Conservation (phyloP, 2,888 invertebrate genomes). For the Graphium colonna region DNA sequence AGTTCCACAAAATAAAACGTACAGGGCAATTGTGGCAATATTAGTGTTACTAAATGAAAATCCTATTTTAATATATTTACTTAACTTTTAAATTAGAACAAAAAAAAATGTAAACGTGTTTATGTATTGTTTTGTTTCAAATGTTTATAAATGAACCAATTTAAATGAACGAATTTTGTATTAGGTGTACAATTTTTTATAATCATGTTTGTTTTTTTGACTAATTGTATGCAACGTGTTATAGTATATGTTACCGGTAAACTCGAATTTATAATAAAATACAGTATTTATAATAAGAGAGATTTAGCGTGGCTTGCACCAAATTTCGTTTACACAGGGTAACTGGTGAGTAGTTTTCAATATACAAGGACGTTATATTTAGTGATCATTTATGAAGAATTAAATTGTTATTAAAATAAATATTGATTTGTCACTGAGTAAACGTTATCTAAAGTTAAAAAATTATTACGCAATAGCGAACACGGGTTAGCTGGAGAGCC, state of each 20-base stretch:
- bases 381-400: too few species aligned
- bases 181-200: conserved; percentile 19
- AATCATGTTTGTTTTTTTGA: not conserved
- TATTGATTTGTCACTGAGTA: too few species aligned
- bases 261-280: too few species aligned
- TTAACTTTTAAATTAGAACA: conserved; percentile 25
- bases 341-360: too few species aligned
- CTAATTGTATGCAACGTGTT: not conserved
- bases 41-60: conserved; percentile 19
- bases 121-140: conserved; percentile 55
- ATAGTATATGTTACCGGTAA: not conserved
- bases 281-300: too few species aligned
- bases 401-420: too few species aligned
- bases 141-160: conserved; percentile 46
- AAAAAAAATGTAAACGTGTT: conserved; percentile 24
- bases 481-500: too few species aligned
- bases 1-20: conserved; percentile 21
- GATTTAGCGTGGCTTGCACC: too few species aligned
- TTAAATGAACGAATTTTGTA: conserved; percentile 14
- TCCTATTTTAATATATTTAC: conserved; percentile 29
- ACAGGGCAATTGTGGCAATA: conserved; percentile 24
- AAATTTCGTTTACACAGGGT: too few species aligned
- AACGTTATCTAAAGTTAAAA: too few species aligned
- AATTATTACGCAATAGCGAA: too few species aligned
- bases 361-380: too few species aligned